Evolutionary conservation across 1,140 invertebrate species (phyloP), one percentile per base, ranked within the genome.

Genomic region (Drosophila ficusphila): DNA sequence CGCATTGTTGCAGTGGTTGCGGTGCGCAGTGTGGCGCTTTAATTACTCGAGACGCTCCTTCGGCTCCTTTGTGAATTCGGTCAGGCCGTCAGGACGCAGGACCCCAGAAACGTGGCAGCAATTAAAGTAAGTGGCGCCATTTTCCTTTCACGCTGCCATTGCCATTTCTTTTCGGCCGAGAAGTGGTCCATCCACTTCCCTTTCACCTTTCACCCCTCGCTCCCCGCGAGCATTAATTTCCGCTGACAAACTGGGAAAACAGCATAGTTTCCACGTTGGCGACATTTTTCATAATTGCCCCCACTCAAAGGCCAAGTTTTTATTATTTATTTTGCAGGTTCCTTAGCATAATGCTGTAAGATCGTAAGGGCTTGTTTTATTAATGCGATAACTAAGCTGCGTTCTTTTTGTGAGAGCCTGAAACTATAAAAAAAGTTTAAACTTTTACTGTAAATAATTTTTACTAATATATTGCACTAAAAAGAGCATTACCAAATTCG

Each of bases 91-190:
- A 48, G 56, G 31, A 54, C 33, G 6, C 33, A 49, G 51, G 36
- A 33, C 18, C 61, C 21, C 16, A 29, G 36, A 27, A 52, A 68
- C 64, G 46, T 68, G 64, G 27, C 64, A 67, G 61, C 64, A 68
- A 68, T 68, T 68, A 68, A 67, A 68, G 60, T 68, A 68, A 68
- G 64, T 68, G 64, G 64, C 34, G 61, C 60, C 61, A 67, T 67
- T 68, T 39, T 41, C 61, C 62, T 52, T 67, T 67, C 42, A 51
- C 27, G 36, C 36, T 16, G 25, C 52, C n/a, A n/a, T 23, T 41
- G 61, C 36, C 61, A 67, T 68, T 68, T 42, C 61, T 67, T 67
- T 67, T 41, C n/a, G 44, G 44, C 36, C 60, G 25, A 27, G 21
- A 46, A 62, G 39, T 46, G 60, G 34, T 46, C 19, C 49, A n/a